Conservation (phyloP, 1,140 invertebrate genomes). For the Dysdera silvatica region DNA sequence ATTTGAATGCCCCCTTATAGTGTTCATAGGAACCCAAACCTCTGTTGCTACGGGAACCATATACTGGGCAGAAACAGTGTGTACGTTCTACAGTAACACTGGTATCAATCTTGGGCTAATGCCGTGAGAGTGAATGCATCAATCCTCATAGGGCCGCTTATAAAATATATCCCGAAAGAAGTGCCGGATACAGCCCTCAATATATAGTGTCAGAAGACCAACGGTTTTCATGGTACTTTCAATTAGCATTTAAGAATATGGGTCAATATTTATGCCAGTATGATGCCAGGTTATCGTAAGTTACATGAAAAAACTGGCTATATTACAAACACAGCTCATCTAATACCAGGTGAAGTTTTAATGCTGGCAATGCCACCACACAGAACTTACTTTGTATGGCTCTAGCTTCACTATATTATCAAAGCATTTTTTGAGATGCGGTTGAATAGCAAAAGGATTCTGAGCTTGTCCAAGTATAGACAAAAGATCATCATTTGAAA, state of each 20-base stretch:
- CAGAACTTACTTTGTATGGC: conserved; percentile 58
- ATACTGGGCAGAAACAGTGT: too few species aligned
- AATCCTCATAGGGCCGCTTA: too few species aligned
- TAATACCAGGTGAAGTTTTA: conserved; percentile 3
- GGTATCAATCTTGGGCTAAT: too few species aligned
- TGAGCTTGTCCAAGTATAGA: conserved; percentile 59
- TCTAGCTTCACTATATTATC: conserved; percentile 72
- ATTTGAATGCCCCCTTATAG: too few species aligned
- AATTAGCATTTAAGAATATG: not conserved
- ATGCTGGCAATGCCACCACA: not conserved
- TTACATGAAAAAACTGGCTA: not conserved
- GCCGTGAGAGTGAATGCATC: too few species aligned
- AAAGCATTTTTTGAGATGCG: conserved; percentile 80
- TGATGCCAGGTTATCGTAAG: not conserved
- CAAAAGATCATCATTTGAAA: conserved; percentile 73
- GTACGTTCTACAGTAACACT: too few species aligned
- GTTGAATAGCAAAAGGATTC: conserved; percentile 77
- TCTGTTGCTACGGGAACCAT: too few species aligned
- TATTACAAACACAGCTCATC: conserved; percentile 17
- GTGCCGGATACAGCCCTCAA: too few species aligned
- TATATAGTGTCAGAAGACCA: too few species aligned
- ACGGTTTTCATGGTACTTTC: not conserved
- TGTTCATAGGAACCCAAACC: too few species aligned
- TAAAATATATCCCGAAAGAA: too few species aligned
- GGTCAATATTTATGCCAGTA: too few species aligned